Percentiles rank a stretch among this genome's conserved stretches.
These are phyloP conservation scores for Sisyra terminalis DNA, from an alignment of 2,888 invertebrate species.

Conservation along the genomic window DNA sequence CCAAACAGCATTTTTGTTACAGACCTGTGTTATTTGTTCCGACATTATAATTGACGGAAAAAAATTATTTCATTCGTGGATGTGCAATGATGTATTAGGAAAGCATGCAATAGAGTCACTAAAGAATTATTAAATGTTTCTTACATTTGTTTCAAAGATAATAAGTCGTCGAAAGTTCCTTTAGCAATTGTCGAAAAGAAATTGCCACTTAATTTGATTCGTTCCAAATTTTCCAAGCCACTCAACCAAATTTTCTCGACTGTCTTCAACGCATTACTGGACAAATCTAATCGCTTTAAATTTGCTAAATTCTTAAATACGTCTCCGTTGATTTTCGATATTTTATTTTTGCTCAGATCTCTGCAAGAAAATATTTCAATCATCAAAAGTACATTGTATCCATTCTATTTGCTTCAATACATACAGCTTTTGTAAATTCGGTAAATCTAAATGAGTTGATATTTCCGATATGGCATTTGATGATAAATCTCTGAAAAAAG, in stretches of 20 bases:
- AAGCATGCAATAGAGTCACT: not conserved
- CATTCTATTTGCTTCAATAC: conserved; percentile 23
- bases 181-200: conserved; percentile 48
- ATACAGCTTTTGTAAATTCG: conserved; percentile 54
- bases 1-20: no score
- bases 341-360: conserved; percentile 66
- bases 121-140: conserved; percentile 19
- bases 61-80: not conserved
- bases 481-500: conserved; percentile 43
- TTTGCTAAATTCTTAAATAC: conserved; percentile 59
- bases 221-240: conserved; percentile 47
- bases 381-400: conserved; percentile 4
- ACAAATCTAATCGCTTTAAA: conserved; percentile 50
- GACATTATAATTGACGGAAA: no score
- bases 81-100: not conserved
- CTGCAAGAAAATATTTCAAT: conserved; percentile 30
- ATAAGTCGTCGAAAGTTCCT: conserved; percentile 53
- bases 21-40: no score
- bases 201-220: conserved; percentile 55
- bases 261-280: conserved; percentile 50
- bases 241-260: conserved; percentile 54
- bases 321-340: conserved; percentile 51
- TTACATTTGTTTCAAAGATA: conserved; percentile 58
- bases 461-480: conserved; percentile 42
- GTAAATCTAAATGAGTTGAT: conserved; percentile 43